Evolutionary conservation across 2,113 vertebrate genomes (phyloP).

Genomic region (Lathamus discolor): DNA sequence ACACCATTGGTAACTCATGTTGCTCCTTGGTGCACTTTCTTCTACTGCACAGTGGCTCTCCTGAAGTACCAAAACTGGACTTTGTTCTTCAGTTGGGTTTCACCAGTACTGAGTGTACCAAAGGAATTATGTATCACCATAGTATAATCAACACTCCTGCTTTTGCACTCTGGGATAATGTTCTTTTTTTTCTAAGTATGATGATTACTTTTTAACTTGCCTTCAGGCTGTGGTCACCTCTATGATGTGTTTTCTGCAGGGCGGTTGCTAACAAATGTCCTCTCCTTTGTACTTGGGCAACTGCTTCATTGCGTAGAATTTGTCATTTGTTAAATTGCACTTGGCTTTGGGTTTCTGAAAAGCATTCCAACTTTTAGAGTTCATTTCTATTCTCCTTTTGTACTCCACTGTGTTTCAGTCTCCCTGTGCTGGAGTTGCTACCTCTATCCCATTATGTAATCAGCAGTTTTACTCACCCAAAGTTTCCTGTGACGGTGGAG

Average conservation of each 20-base stretch:
- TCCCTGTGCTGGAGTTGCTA: not conserved
- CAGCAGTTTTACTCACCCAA: not conserved
- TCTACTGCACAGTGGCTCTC: not conserved
- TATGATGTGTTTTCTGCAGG: not conserved
- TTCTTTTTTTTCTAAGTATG: not conserved
- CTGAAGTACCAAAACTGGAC: not conserved
- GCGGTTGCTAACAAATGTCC: not conserved
- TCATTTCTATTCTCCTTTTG: not conserved
- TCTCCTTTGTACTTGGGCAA: not conserved
- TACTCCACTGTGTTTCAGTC: not conserved
- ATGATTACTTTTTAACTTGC: not conserved
- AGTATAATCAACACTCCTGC: not conserved
- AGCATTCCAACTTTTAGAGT: not conserved
- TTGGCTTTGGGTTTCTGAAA: not conserved
- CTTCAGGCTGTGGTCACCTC: not conserved
- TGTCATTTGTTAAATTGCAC: not conserved
- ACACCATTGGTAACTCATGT: not conserved
- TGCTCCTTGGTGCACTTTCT: not conserved
- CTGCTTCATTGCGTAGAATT: not conserved
- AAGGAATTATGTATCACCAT: not conserved
- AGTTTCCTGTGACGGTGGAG: not conserved
- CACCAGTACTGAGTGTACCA: not conserved
- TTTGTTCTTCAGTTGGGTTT: not conserved
- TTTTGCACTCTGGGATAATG: not conserved
- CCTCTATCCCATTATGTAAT: not conserved